These are phyloP conservation scores for Acromyrmex charruanus DNA, from an alignment of 1,140 invertebrate species.

Conservation along the genomic window DNA sequence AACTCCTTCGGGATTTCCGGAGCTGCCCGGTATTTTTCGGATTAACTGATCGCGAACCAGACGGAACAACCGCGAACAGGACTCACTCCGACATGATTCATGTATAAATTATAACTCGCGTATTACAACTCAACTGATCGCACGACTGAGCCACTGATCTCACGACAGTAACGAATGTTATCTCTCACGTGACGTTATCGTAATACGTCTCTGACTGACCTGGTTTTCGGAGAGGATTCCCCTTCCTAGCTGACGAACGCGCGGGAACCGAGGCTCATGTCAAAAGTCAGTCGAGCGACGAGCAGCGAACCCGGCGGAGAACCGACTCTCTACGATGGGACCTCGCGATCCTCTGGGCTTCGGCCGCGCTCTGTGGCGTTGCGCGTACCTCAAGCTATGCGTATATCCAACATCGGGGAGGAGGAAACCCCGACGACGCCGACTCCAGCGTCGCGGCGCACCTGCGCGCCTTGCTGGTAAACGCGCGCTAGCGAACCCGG, in stretches of 20 bases:
- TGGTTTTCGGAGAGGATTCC: slow-evolving; percentile 63
- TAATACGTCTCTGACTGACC: slow-evolving; percentile 65
- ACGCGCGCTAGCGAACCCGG: slow-evolving; percentile 62
- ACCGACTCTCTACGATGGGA: slow-evolving; percentile 65
- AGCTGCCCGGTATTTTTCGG: not conserved
- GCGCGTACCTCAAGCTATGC: slow-evolving; percentile 63
- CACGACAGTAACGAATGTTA: not conserved
- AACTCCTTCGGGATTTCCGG: not conserved
- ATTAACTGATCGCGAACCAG: not conserved
- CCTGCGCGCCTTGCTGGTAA: slow-evolving; percentile 71
- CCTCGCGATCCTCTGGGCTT: slow-evolving; percentile 79
- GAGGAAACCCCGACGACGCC: slow-evolving; percentile 65
- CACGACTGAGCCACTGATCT: slow-evolving; percentile 11
- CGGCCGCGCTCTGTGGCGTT: slow-evolving; percentile 77
- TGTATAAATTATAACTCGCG: not conserved
- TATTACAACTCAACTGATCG: not conserved
- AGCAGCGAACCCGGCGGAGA: slow-evolving; percentile 69
- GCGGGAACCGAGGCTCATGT: slow-evolving; percentile 78
- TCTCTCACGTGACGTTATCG: slow-evolving; percentile 5
- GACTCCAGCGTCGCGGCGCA: slow-evolving; percentile 71
- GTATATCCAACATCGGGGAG: not conserved
- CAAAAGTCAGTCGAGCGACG: slow-evolving; percentile 64
- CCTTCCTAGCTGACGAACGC: slow-evolving; percentile 72
- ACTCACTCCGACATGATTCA: not conserved
- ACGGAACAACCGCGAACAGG: not conserved